Percentiles rank a stretch among this genome's conserved stretches.
Evolutionary conservation across 2,888 invertebrate species (phyloP).

Genomic region (Cephus rjabovi): DNA sequence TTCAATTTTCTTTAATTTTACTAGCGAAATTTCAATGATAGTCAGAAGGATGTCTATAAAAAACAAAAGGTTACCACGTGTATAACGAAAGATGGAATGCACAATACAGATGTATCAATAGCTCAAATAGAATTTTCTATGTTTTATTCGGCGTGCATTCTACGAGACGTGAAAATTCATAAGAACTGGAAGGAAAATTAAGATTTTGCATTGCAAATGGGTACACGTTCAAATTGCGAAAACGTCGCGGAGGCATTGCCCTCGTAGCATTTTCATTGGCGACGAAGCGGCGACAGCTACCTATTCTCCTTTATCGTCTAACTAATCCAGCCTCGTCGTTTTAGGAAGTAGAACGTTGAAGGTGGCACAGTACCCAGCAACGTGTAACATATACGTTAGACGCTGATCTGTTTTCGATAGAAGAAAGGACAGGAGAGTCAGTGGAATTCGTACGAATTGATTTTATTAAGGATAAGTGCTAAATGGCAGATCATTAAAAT

Average conservation of each 20-base stretch:
- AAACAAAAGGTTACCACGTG: background rate
- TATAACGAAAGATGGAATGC: background rate
- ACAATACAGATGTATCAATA: background rate
- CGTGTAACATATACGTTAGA: background rate
- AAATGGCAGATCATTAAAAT: background rate
- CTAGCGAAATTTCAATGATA: background rate
- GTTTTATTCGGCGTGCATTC: background rate
- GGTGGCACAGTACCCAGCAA: background rate
- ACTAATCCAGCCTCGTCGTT: background rate
- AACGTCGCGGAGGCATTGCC: constrained; percentile 21
- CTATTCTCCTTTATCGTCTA: background rate
- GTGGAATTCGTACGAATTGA: background rate
- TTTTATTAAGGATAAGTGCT: background rate
- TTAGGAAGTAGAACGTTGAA: background rate
- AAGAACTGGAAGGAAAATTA: constrained; percentile 21
- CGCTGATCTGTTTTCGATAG: background rate
- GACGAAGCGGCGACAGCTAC: background rate
- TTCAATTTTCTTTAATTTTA: background rate
- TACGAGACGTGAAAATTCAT: constrained; percentile 5
- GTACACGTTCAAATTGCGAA: constrained; percentile 37
- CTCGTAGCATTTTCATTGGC: background rate
- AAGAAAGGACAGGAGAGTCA: background rate
- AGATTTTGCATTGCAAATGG: constrained; percentile 39
- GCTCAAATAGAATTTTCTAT: background rate
- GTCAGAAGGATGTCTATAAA: background rate